Evolutionary conservation across 2,888 invertebrate genomes (phyloP), one percentile per base, ranked within the genome.

Genomic region (Epiblema foenella): DNA sequence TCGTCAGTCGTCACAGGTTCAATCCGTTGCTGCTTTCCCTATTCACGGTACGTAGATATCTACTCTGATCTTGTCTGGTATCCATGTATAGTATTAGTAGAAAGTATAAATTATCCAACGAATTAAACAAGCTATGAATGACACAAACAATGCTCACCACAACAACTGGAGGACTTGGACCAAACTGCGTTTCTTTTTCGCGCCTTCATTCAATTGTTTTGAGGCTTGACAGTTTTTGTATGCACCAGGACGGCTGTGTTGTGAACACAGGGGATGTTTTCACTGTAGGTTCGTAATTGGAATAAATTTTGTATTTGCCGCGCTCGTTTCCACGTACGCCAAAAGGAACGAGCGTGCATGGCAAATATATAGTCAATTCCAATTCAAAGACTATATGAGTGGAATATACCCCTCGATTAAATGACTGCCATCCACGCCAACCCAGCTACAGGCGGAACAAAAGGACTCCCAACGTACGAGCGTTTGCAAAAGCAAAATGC

Each of bases 381-480:
- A 15, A 5, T 42, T 46, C n/a, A 2, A 46, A n/a, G 7, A 46
- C 8, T n/a, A 8, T 46, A 15, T 24, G 24, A 24, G 46, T n/a
- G 1, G 46, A 46, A 46, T 46, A 46, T n/a, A 46, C n/a, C n/a
- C 42, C n/a, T 15, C n/a, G 80, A 81, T 85, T 82, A 83, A 81
- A 79, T 82, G 80, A 78, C 80, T 74, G 71, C 65, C 73, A 71
- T 71, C 74, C 64, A 69, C 75, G 70, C 72, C 62, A 74, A 37
- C 52, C 9, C 37, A 73, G 67, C 72, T 66, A 68, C 73, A 69
- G 51, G 59, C 66, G 59, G 52, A 59, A 59, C 39, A 68, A 68
- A 68, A 68, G 39, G 58, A 59, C 59, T 59, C 20, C 24, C 20
- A 59, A 24, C 67, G 37, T 59, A 59, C 67, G 51, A 59, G 39